Conservation (phyloP, 1,140 invertebrate species). For the Drosophila nigromelanica region DNA sequence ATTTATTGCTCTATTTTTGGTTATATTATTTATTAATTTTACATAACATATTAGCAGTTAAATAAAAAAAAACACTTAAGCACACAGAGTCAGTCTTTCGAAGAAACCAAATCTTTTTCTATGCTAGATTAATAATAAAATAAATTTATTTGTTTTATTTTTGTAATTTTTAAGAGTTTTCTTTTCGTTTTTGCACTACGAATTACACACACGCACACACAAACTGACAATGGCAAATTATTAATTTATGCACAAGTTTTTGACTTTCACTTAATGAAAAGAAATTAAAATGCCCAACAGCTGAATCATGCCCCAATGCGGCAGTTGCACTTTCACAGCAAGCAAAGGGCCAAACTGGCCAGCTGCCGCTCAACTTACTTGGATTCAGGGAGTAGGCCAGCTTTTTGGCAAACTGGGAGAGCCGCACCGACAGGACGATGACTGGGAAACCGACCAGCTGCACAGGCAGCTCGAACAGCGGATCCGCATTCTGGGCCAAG, state of each 20-base stretch:
- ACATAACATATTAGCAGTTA: no score
- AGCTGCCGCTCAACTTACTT: slow-evolving; percentile 86
- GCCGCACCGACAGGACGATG: slow-evolving; percentile 91
- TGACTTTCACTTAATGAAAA: slow-evolving; percentile 63
- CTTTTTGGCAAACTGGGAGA: slow-evolving; percentile 93
- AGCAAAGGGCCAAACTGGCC: slow-evolving; percentile 1
- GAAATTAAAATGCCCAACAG: slow-evolving; percentile 30
- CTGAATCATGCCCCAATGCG: slow-evolving; percentile 11
- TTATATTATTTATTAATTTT: no score
- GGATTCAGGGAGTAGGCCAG: slow-evolving; percentile 92
- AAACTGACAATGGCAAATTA: slow-evolving; percentile 41
- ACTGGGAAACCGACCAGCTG: slow-evolving; percentile 92
- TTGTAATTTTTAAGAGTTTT: not conserved
- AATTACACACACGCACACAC: not conserved
- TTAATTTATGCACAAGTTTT: slow-evolving; percentile 69
- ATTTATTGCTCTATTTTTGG: no score
- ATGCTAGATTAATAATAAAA: no score
- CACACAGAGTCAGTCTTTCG: no score
- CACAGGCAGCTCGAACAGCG: slow-evolving; percentile 90
- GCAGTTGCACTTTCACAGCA: slow-evolving; percentile 26
- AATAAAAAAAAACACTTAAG: no score
- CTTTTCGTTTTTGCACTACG: not conserved
- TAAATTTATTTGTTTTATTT: not conserved
- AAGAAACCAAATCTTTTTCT: no score
- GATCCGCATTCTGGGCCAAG: slow-evolving; percentile 84